Base-by-base conservation (phyloP, 53 echinoderm and acorn worm genomes). In the Pentamera pediparva region DNA sequence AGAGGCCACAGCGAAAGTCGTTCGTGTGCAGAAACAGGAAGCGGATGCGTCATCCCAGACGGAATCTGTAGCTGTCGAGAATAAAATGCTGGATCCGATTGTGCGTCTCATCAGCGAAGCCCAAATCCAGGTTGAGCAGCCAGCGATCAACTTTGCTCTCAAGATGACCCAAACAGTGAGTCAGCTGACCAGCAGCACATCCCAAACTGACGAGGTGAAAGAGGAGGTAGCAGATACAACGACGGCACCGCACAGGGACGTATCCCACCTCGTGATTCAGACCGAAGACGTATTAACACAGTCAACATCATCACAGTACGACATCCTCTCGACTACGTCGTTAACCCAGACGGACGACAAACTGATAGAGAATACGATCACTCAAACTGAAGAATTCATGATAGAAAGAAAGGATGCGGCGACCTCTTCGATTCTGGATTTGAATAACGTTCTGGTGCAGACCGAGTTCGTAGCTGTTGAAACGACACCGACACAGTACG, bases 1-100 rank as follows among this genome's bases (percentile, higher is more conserved):
- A 8, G 67, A 67, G 45, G 29, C 67, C 4, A 40, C 11, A 19
- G 48, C 11, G 26, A 47, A 67, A 67, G 22, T 41, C 45, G 45
- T 67, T 20, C 65, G 40, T 28, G 22, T 27, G 27, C 25, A 65
- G 17, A 41, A 39, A 24, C 19, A n/a, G 28, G 65, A 40, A 2
- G 10, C 21, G n/a, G 17, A 7, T 26, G 34, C 28, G 17, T 39
- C 35, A n/a, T 39, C 65, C 13, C 65, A 65, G 11, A 65, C 65
- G 3, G 65, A 65, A 0, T 2, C 13, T 4, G 26, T 65, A 28
- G n/a, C 10, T 39, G 6, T 65, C 10, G 40, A 65, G 25, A 41
- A 65, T 40, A 41, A 25, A 65, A 24, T 24, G 34, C 27, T 65
- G 22, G 65, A 65, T 65, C 65, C 65, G 3, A 65, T 65, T 5